Evolutionary conservation across 2,888 invertebrate genomes (phyloP).

Genomic region (Anagyrus pseudococci): DNA sequence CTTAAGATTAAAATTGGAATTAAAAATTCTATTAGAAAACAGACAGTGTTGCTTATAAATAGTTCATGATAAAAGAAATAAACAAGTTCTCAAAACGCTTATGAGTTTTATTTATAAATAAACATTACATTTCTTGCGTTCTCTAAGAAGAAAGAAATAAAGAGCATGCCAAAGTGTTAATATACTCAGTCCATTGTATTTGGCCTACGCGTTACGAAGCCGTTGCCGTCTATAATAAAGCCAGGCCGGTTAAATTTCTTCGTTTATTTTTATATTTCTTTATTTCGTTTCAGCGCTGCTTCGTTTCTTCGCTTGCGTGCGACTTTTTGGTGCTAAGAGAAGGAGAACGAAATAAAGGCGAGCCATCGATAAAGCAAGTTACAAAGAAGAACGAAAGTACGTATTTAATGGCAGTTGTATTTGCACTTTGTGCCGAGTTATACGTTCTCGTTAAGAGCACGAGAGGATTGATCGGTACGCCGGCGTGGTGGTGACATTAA

Average conservation of each 20-base stretch:
- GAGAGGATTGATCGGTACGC: no score
- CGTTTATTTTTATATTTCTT: constrained; percentile 10
- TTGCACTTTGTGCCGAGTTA: constrained; percentile 29
- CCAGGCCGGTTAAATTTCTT: constrained; percentile 2
- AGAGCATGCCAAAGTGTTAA: constrained; percentile 32
- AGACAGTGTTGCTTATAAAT: constrained; percentile 1
- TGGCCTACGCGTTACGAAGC: constrained; percentile 28
- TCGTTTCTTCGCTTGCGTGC: background rate
- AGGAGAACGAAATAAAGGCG: constrained; percentile 20
- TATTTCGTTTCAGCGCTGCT: background rate
- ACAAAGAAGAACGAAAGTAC: constrained; percentile 28
- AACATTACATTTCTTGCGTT: constrained; percentile 22
- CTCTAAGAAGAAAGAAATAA: constrained; percentile 14
- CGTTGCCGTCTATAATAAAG: constrained; percentile 19
- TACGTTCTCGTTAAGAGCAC: constrained; percentile 17
- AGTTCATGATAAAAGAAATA: background rate
- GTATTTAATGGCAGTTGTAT: constrained; percentile 16
- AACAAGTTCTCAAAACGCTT: constrained; percentile 30
- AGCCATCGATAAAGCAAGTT: constrained; percentile 22
- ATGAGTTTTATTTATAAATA: constrained; percentile 33
- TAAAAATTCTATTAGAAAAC: constrained; percentile 36
- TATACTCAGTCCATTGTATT: constrained; percentile 27
- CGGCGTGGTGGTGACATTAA: no score
- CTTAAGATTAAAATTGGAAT: constrained; percentile 22
- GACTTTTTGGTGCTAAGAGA: constrained; percentile 18